A percentile compares a stretch with the other conserved stretches of the same genome.
phyloP scores from a whole-genome alignment of 1,140 invertebrate species.

The Chionoecetes opilio region DNA sequence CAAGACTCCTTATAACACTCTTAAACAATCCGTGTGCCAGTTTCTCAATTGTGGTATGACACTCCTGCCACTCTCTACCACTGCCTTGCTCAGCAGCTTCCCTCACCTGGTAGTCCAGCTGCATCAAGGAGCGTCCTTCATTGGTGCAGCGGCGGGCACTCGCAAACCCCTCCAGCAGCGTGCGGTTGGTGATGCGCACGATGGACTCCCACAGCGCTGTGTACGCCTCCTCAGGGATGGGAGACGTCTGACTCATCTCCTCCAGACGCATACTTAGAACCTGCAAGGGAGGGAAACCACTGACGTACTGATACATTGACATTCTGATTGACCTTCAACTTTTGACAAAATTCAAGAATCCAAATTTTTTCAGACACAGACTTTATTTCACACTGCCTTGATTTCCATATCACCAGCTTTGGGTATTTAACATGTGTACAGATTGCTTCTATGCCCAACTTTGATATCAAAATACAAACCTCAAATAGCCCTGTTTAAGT shows the following conservation, averaged over 20 bases:
- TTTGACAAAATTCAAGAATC: no score
- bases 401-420: no score
- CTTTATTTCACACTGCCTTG: no score
- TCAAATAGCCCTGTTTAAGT: no score
- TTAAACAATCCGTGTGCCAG: no score
- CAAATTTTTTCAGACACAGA: no score
- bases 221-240: slow-evolving; percentile 89
- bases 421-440: no score
- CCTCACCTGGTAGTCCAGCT: slow-evolving; percentile 92
- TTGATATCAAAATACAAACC: no score
- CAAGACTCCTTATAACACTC: no score
- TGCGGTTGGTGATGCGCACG: slow-evolving; percentile 91
- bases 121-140: slow-evolving; percentile 98
- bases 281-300: slow-evolving; percentile 86
- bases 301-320: not conserved
- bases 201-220: slow-evolving; percentile 94
- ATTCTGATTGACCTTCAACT: no score
- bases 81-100: not conserved
- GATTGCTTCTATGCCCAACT: no score
- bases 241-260: slow-evolving; percentile 88
- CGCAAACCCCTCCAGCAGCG: slow-evolving; percentile 97
- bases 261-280: slow-evolving; percentile 90
- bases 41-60: no score
- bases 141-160: slow-evolving; percentile 97
- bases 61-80: not conserved